Conservation (phyloP, 2,888 invertebrate species). For the Drosophila kanekoi region DNA sequence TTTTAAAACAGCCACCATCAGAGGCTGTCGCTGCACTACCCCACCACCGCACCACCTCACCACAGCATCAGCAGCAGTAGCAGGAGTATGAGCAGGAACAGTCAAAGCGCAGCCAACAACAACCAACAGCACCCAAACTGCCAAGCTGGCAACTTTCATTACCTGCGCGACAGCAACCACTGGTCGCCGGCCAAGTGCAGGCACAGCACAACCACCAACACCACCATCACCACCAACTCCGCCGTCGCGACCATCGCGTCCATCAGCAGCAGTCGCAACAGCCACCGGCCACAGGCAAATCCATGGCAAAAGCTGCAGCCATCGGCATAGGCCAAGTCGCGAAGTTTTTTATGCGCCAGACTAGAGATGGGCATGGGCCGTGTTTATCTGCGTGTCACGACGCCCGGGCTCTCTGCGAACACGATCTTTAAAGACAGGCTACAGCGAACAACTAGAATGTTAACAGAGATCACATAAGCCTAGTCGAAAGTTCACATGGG, state of each 20-base stretch:
- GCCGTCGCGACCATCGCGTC: conserved; percentile 11
- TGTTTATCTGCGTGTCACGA: too few species aligned
- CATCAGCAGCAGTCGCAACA: conserved; percentile 27
- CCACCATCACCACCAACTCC: conserved; percentile 2
- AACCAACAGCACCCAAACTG: conserved; percentile 2
- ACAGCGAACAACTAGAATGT: too few species aligned
- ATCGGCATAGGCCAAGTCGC: conserved; percentile 36
- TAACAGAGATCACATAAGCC: too few species aligned
- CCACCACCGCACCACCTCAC: not conserved
- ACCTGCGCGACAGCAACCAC: conserved; percentile 57
- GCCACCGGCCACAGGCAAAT: conserved; percentile 64
- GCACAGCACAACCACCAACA: conserved; percentile 4
- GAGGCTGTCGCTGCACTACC: not conserved
- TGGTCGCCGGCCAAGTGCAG: conserved; percentile 46
- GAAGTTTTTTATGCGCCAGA: not conserved
- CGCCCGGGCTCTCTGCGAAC: too few species aligned
- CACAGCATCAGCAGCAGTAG: conserved; percentile 1
- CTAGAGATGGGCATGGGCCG: too few species aligned
- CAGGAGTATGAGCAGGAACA: not conserved
- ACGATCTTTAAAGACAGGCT: too few species aligned
- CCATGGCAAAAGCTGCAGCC: conserved; percentile 42
- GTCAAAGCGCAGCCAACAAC: conserved; percentile 6
- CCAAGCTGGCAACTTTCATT: conserved; percentile 58
- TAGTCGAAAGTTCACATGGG: too few species aligned
- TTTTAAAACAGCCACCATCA: conserved; percentile 45